Evolutionary conservation across 2,113 vertebrate genomes (phyloP).

Genomic region (Anguilla rostrata): DNA sequence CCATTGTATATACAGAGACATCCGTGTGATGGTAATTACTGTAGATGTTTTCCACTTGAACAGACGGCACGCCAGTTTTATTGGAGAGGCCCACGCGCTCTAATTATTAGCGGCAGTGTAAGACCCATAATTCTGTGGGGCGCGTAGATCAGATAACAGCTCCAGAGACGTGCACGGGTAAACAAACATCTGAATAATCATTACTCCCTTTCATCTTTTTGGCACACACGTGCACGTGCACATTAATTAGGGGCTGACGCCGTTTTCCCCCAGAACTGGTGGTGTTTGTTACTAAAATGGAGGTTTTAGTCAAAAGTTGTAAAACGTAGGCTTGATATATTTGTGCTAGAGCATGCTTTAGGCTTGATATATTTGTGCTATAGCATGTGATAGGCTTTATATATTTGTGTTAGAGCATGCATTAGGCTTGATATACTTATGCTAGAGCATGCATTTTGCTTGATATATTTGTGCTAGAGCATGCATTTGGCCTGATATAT

Average conservation of each 20-base stretch:
- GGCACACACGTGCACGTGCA: background rate
- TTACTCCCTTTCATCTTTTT: background rate
- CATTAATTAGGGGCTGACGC: background rate
- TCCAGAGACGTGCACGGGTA: constrained; percentile 19
- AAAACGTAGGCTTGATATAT: no score
- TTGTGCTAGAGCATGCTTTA: no score
- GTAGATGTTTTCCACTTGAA: constrained; percentile 15
- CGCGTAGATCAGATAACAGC: constrained; percentile 9
- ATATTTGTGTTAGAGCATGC: no score
- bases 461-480: no score
- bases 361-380: no score
- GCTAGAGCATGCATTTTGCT: no score
- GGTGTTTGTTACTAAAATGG: background rate
- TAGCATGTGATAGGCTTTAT: no score
- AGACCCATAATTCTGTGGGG: constrained; percentile 1
- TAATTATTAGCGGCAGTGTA: constrained; percentile 11
- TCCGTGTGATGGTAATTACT: constrained; percentile 18
- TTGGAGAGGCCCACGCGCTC: background rate
- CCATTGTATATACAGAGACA: background rate
- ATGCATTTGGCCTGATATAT: no score
- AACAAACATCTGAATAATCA: constrained; percentile 23
- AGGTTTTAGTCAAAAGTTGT: background rate
- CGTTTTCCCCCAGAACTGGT: background rate
- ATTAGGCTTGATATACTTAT: no score
- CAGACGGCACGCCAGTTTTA: constrained; percentile 9